Base-by-base conservation (phyloP, 2,797 vertebrate species). In the Gymnodraco acuticeps region DNA sequence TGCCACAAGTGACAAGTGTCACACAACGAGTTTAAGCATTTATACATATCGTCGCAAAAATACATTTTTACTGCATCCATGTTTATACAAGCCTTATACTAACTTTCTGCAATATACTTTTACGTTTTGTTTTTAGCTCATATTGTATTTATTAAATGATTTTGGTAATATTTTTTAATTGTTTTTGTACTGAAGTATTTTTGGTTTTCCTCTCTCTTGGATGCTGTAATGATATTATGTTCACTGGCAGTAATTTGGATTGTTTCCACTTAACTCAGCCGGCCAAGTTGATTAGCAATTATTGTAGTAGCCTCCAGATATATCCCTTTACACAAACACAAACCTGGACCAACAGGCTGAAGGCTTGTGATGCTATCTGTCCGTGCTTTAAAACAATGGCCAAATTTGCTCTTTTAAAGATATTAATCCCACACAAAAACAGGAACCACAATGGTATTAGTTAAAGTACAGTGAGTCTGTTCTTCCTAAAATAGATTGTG, bases 281-380 rank as follows among this genome's bases (percentile, higher is more conserved):
- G 58, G 80, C 81, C 80, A 77, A 81, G 83, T 67, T 88, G 88
- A 90, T 91, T 84, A 81, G 83, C 86, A 90, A 84, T 89, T 91
- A 90, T 42, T 33, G 68, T 31, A 42, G 66, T 81, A 77, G 84
- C 88, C 87, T 87, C 77, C 78, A 91, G 88, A 86, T 79, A 85
- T 66, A 79, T 83, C 76, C 45, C 53, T 77, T 58, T 78, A 67
- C 74, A 76, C 70, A 75, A 81, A 87, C 75, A 82, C 58, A 81
- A 74, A 85, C 60, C 63, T 82, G 73, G 52, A 86, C 75, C 63
- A 74, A 86, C 72, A 78, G 54, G 42, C 63, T 69, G 64, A 61
- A 53, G 51, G 71, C 58, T 68, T 76, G 58, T 78, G 56, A n/a
- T 71, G 59, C 20, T 73, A 43, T 82, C 65, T 64, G 62, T 77